These are phyloP conservation scores for Alosa alosa DNA, from an alignment of 2,113 vertebrate genomes.

Conservation along the genomic window DNA sequence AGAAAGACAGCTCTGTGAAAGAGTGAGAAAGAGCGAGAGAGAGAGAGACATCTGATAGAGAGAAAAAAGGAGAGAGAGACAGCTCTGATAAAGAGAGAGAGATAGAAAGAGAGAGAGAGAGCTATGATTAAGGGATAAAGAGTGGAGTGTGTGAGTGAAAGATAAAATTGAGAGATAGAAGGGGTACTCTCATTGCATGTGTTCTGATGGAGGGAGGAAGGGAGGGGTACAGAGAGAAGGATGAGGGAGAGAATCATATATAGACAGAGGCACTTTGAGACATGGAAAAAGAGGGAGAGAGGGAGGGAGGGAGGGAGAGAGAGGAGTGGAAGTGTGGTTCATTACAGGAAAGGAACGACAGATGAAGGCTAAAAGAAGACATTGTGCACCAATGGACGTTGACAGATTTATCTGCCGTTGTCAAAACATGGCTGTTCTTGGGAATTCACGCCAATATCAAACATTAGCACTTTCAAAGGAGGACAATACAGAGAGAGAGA, in stretches of 20 bases:
- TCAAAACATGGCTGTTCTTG: not conserved
- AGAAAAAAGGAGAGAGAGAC: not conserved
- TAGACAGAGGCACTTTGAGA: not conserved
- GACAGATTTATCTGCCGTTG: conserved; percentile 23
- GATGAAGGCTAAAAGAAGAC: not conserved
- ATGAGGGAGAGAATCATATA: not conserved
- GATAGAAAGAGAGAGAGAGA: not conserved
- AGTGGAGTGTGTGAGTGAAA: not conserved
- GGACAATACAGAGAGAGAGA: not conserved
- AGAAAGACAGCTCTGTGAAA: not conserved
- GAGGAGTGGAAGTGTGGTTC: not conserved
- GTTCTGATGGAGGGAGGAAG: not conserved
- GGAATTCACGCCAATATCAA: not conserved
- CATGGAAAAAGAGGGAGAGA: not conserved
- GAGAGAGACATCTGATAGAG: not conserved
- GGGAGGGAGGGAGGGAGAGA: not conserved
- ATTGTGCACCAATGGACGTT: conserved; percentile 12
- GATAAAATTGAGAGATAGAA: not conserved
- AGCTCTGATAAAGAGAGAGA: not conserved
- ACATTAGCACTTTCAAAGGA: conserved; percentile 4
- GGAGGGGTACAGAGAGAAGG: not conserved
- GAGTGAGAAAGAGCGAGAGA: conserved; percentile 6
- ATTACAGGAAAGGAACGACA: not conserved
- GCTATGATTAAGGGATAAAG: not conserved
- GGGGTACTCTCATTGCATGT: no score